Evolutionary conservation across 1,140 invertebrate species (phyloP), one percentile per base, ranked within the genome.

Genomic region (Drosophila saltans): DNA sequence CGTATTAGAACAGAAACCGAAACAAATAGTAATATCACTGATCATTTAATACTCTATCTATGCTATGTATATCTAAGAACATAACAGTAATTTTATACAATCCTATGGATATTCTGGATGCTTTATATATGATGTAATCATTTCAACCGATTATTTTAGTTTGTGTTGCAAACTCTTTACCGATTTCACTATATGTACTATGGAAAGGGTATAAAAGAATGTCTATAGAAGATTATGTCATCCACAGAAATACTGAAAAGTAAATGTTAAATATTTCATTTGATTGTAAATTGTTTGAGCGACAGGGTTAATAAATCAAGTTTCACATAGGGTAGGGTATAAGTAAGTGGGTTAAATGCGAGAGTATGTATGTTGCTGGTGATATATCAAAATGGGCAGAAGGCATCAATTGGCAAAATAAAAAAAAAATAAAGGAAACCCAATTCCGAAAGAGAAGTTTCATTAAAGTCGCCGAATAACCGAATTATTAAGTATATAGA

Each of bases 271-370:
- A 73, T 48, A 63, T 62, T 58, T 45, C 8, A 26, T 41, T 64
- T 40, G 69, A 45, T 62, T 70, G 28, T 75, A 66, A 81, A 78
- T 69, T 68, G 62, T 33, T 56, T 48, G 57, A 67, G 39, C 39
- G 74, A 78, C 59, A 78, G 57, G 45, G 57, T 75, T 55, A 57
- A 75, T 85, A 75, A 81, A 78, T 78, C 82, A 85, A 75, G 60
- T 6, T 24, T 40, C 64, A 55, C 60, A 33, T 64, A 52, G 48
- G 9, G 21, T 52, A 52, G 24, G 26, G 28, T 30, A 30, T 2
- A 30, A 40, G 39, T 40, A 36, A 6, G 6, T 36, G 33, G 28
- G 28, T 36, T 36, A 36, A 36, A 36, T 36, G 33, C 33, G 33
- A 36, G 6, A 36, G 6, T 36, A 36, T 36, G 3, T 36, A 36